Evolutionary conservation across 2,113 vertebrate species (phyloP), one percentile per base, ranked within the genome.

Genomic region (Mesocricetus auratus): DNA sequence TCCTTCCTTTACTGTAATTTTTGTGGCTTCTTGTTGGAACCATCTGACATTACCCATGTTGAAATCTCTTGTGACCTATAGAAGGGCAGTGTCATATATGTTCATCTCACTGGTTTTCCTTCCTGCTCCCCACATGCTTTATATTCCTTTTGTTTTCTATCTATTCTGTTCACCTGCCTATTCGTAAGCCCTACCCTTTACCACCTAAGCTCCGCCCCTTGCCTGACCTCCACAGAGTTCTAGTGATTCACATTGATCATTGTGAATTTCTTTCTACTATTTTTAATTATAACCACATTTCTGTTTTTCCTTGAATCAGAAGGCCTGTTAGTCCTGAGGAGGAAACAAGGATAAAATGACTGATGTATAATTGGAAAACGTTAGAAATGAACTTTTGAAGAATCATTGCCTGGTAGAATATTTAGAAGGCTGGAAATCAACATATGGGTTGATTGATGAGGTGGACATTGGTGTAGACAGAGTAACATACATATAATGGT

Each of bases 351-450:
- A 78, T 90, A 94, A 93, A 88, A 60, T 93, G 93, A 86, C 33
- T 87, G 82, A 68, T 73, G 47, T 39, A 3, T 78, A 58, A 0
- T 86, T 89, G 45, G 45, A 82, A 96, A 93, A 86, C 71, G 96
- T 96, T 66, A 93, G n/a, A 97, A 83, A 29, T 94, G 78, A 92
- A 88, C 56, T 60, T 96, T 82, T 39, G 12, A 92, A 87, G 93
- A 74, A 79, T 15, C 79, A 13, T 39, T 22, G 10, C 10, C 0
- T 86, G 45, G 7, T 91, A 78, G 86, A 91, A 69, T 92, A 93
- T 74, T 94, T 92, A 31, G 39, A 89, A 96, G 93, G 36, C 86
- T 69, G 69, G 31, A 17, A 64, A 26, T 39, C 53, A 16, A 0
- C n/a, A 5, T 2, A 42, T 36, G 36, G 78, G 31, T 77, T 64